Conservation (phyloP, 1,140 invertebrate genomes). For the Drosophila kepulauana region DNA sequence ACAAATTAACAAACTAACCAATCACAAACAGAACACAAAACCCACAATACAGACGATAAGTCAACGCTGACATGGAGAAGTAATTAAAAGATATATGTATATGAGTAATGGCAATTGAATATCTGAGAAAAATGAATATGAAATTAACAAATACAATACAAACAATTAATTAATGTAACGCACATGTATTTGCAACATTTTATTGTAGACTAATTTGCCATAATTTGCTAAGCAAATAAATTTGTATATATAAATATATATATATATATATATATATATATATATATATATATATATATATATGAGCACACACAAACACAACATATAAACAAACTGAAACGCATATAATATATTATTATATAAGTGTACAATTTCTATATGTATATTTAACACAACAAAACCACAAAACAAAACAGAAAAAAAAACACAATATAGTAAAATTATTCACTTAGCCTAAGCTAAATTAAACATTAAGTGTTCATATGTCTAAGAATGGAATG, state of each 20-base stretch:
- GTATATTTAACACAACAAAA: slow-evolving; percentile 49
- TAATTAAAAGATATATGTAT: slow-evolving; percentile 17
- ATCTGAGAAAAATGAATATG: slow-evolving; percentile 34
- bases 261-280: slow-evolving; percentile 11
- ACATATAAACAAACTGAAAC: slow-evolving; percentile 49
- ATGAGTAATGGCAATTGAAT: slow-evolving; percentile 51
- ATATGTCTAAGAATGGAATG: slow-evolving; percentile 66
- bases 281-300: too few relatives aligned
- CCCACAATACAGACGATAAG: slow-evolving; percentile 37
- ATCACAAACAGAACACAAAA: not conserved
- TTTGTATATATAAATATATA: slow-evolving; percentile 41
- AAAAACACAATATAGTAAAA: slow-evolving; percentile 56
- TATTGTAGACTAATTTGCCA: slow-evolving; percentile 79
- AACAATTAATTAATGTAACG: slow-evolving; percentile 18
- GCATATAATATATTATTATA: slow-evolving; percentile 76
- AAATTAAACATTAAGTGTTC: slow-evolving; percentile 69
- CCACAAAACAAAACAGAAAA: slow-evolving; percentile 28
- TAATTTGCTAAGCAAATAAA: slow-evolving; percentile 83
- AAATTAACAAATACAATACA: slow-evolving; percentile 37
- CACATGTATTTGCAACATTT: slow-evolving; percentile 48
- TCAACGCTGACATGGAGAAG: slow-evolving; percentile 48
- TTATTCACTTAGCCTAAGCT: slow-evolving; percentile 38
- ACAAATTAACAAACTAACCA: slow-evolving; percentile 51
- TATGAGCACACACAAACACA: slow-evolving; percentile 2
- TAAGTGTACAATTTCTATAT: slow-evolving; percentile 59